Evolutionary conservation across 2,113 vertebrate genomes (phyloP).

Genomic region (Cyprinodon variegatus): DNA sequence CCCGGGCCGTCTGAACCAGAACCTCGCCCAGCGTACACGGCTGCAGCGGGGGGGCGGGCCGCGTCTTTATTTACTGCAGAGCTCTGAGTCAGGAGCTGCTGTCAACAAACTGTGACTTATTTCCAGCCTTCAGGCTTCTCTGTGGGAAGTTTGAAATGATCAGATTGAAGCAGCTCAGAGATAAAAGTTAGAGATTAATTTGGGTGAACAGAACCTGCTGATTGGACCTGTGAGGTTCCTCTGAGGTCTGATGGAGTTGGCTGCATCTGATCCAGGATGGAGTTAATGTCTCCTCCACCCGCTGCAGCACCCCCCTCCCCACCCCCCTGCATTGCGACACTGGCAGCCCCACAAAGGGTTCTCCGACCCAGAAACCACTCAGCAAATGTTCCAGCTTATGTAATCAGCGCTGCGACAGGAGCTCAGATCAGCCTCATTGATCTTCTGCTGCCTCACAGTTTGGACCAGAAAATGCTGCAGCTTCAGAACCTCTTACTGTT

Average conservation of each 20-base stretch:
- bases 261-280: too few relatives aligned
- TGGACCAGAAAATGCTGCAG: not conserved
- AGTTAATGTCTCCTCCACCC: too few relatives aligned
- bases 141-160: too few relatives aligned
- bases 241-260: too few relatives aligned
- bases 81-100: not conserved
- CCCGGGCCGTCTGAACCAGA: not conserved
- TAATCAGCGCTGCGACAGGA: not conserved
- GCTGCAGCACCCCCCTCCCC: constrained; percentile 30
- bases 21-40: constrained; percentile 12
- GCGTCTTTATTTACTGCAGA: not conserved
- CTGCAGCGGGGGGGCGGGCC: too few relatives aligned
- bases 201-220: not conserved
- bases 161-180: not conserved
- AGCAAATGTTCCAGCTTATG: constrained; percentile 53
- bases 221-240: too few relatives aligned
- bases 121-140: not conserved
- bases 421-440: not conserved
- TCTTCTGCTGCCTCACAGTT: not conserved
- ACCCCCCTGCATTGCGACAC: constrained; percentile 77
- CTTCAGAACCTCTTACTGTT: too few relatives aligned
- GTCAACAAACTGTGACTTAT: not conserved
- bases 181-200: not conserved
- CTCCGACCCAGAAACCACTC: constrained; percentile 59
- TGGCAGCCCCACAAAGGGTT: constrained; percentile 58